A percentile compares a stretch with the other conserved stretches of the same genome.
Conservation (phyloP, 1,140 invertebrate species). For the Mya arenaria region DNA sequence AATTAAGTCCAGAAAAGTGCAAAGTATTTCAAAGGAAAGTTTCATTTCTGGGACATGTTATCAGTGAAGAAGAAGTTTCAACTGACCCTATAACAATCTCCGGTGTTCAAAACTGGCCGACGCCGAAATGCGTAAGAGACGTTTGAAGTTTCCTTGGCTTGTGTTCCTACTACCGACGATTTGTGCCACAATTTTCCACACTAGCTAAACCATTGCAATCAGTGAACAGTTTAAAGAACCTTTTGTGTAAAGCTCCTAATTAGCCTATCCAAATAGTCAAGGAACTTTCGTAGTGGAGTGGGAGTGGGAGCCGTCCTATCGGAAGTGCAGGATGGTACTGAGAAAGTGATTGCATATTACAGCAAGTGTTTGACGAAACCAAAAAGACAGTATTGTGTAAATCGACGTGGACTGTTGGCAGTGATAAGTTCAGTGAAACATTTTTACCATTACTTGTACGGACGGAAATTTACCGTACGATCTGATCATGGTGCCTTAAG, state of each 20-base stretch:
- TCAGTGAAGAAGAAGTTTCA: conserved; percentile 33
- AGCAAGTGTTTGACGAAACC: conserved; percentile 65
- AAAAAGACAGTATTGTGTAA: conserved; percentile 77
- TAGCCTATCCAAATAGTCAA: no score
- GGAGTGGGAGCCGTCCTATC: conserved; percentile 11
- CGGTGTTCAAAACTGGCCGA: conserved; percentile 40
- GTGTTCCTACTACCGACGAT: conserved; percentile 22
- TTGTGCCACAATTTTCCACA: neutral
- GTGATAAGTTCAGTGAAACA: conserved; percentile 31
- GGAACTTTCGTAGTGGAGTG: no score
- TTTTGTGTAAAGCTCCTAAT: no score
- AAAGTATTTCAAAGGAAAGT: conserved; percentile 50
- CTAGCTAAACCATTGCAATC: conserved; percentile 23
- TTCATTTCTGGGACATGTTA: conserved; percentile 45
- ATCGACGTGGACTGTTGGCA: conserved; percentile 59
- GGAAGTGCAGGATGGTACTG: neutral
- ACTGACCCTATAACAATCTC: conserved; percentile 54
- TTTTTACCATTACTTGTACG: conserved; percentile 58
- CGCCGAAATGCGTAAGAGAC: conserved; percentile 47
- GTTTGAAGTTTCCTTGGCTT: conserved; percentile 48
- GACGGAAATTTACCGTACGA: conserved; percentile 48
- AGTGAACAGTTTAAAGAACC: no score
- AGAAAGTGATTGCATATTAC: conserved; percentile 79
- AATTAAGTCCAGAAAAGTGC: conserved; percentile 53
- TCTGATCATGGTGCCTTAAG: conserved; percentile 64